Percentiles rank a stretch among this genome's conserved stretches.
Evolutionary conservation across 2,888 invertebrate genomes (phyloP).

Genomic region (Lycocerus yunnanus): DNA sequence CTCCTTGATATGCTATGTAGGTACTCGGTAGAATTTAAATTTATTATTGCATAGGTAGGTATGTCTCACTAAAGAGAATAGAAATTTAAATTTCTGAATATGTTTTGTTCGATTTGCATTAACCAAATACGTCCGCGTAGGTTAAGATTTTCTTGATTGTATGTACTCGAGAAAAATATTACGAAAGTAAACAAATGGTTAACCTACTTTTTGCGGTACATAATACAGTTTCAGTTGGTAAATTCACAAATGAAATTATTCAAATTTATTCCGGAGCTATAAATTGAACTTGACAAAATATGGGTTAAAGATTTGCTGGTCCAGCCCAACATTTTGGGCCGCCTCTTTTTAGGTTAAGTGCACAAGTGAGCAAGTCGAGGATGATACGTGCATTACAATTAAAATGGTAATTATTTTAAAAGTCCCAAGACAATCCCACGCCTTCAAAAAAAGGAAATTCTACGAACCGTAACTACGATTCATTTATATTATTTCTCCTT

Average conservation of each 20-base stretch:
- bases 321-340: no score
- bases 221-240: not conserved
- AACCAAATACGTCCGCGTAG: not conserved
- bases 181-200: not conserved
- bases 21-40: not conserved
- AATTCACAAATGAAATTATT: not conserved
- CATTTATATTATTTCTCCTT: not conserved
- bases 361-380: not conserved
- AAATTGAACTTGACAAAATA: not conserved
- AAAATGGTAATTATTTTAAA: not conserved
- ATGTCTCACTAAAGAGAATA: not conserved
- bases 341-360: not conserved
- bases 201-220: not conserved
- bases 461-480: conserved; percentile 23
- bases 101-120: not conserved
- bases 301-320: no score
- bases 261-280: not conserved
- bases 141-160: not conserved
- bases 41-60: not conserved
- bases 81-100: not conserved
- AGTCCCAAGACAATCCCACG: conserved; percentile 15
- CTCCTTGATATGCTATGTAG: not conserved
- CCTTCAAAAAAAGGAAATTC: conserved; percentile 10
- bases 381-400: not conserved
- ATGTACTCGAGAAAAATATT: not conserved